Conservation (phyloP, 2,888 invertebrate genomes). For the Terebella lapidaria region DNA sequence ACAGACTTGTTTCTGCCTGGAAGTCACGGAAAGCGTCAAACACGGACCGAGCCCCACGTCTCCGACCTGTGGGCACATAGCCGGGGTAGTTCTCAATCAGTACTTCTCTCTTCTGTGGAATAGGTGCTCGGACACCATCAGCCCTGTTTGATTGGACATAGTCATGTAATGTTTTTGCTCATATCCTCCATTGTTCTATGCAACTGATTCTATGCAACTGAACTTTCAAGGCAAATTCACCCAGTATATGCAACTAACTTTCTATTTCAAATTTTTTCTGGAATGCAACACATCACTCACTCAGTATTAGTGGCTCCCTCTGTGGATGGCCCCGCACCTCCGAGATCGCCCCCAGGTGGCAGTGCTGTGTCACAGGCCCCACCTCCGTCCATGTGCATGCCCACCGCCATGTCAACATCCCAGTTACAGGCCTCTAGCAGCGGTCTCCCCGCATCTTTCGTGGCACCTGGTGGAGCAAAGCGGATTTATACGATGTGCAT, state of each 20-base stretch:
- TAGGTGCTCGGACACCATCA: conserved; percentile 54
- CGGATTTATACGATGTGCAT: too few species aligned
- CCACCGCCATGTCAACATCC: background rate
- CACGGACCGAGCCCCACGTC: conserved; percentile 48
- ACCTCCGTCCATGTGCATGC: background rate
- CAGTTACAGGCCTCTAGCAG: background rate
- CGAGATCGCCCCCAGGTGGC: background rate
- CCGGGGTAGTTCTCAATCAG: conserved; percentile 49
- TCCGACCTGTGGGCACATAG: conserved; percentile 31
- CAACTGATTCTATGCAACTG: too few species aligned
- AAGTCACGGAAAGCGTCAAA: conserved; percentile 58
- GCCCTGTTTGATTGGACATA: too few species aligned
- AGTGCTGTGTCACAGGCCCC: background rate
- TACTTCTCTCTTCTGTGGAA: conserved; percentile 55
- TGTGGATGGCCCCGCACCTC: too few species aligned
- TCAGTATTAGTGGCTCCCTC: too few species aligned
- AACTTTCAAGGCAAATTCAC: too few species aligned
- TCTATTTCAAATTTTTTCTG: too few species aligned
- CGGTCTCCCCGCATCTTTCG: background rate
- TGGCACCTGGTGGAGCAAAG: background rate
- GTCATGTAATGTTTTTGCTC: too few species aligned
- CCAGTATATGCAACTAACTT: too few species aligned
- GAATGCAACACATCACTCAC: too few species aligned
- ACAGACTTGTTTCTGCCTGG: conserved; percentile 56
- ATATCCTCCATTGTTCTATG: too few species aligned